A percentile compares a stretch with the other conserved stretches of the same genome.
phyloP scores from a whole-genome alignment of 92 coral and sea anemone species.

The Siderastrea siderea region DNA sequence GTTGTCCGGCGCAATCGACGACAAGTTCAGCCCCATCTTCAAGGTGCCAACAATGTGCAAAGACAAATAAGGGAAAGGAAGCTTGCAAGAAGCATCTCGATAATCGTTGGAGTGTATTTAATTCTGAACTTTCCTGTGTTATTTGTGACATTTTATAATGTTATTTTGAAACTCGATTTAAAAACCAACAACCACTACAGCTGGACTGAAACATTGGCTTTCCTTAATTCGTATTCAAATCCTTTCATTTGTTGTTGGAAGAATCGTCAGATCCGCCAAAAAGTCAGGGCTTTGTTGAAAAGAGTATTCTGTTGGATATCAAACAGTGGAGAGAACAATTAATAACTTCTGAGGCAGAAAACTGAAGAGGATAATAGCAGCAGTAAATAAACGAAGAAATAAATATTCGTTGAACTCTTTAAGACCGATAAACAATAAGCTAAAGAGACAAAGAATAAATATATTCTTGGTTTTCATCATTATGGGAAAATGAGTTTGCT shows the following conservation, averaged over 20 bases:
- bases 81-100: conserved; percentile 55
- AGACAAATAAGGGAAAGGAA: conserved; percentile 48
- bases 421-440: too few relatives aligned
- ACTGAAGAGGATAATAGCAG: background rate
- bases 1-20: too few relatives aligned
- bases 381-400: too few relatives aligned
- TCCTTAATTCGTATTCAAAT: conserved; percentile 70
- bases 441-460: too few relatives aligned
- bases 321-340: too few relatives aligned
- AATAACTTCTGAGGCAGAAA: background rate
- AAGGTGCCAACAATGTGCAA: too few relatives aligned
- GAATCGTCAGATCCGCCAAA: conserved; percentile 20
- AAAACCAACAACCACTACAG: conserved; percentile 47
- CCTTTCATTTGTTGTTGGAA: conserved; percentile 78
- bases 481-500: too few relatives aligned
- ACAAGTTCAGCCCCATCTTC: too few relatives aligned
- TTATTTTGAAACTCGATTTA: conserved; percentile 28
- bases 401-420: too few relatives aligned
- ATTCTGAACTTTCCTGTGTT: conserved; percentile 69
- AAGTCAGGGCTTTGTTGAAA: background rate
- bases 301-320: background rate
- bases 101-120: conserved; percentile 67
- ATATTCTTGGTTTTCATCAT: too few relatives aligned
- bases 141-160: conserved; percentile 57
- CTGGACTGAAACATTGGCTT: conserved; percentile 80